Conservation (phyloP, 2,888 invertebrate genomes). For the Ormyrus rosae region DNA sequence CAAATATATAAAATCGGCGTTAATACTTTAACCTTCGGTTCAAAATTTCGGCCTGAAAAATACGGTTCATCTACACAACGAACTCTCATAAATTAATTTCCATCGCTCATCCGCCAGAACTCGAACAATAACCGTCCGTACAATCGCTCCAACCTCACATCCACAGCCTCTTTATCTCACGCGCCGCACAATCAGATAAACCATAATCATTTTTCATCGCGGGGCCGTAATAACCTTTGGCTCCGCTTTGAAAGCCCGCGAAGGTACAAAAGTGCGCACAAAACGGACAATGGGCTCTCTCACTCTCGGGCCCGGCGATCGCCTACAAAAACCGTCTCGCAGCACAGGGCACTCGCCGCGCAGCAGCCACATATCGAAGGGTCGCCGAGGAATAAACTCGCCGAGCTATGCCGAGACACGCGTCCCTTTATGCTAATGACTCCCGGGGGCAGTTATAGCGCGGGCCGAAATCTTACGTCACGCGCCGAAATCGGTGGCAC, state of each 20-base stretch:
- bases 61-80: too few relatives aligned
- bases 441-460: constrained; percentile 32
- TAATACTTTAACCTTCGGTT: too few relatives aligned
- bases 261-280: constrained; percentile 29
- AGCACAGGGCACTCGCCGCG: neutral
- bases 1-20: too few relatives aligned
- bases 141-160: too few relatives aligned
- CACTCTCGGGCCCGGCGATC: neutral
- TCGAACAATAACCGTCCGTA: too few relatives aligned
- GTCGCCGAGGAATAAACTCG: constrained; percentile 65
- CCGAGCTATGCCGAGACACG: constrained; percentile 70
- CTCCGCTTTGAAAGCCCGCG: neutral
- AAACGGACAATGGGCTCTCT: constrained; percentile 6
- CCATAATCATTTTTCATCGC: too few relatives aligned
- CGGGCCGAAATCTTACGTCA: constrained; percentile 58
- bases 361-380: constrained; percentile 1
- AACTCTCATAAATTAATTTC: too few relatives aligned
- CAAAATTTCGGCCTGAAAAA: too few relatives aligned
- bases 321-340: neutral
- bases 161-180: too few relatives aligned
- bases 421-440: constrained; percentile 67
- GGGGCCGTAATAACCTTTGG: too few relatives aligned
- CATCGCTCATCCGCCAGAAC: too few relatives aligned
- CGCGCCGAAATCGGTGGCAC: constrained; percentile 55
- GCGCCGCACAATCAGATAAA: too few relatives aligned